A percentile compares a stretch with the other conserved stretches of the same genome.
Conservation (phyloP, 1,140 invertebrate species). For the Drosophila athabasca region DNA sequence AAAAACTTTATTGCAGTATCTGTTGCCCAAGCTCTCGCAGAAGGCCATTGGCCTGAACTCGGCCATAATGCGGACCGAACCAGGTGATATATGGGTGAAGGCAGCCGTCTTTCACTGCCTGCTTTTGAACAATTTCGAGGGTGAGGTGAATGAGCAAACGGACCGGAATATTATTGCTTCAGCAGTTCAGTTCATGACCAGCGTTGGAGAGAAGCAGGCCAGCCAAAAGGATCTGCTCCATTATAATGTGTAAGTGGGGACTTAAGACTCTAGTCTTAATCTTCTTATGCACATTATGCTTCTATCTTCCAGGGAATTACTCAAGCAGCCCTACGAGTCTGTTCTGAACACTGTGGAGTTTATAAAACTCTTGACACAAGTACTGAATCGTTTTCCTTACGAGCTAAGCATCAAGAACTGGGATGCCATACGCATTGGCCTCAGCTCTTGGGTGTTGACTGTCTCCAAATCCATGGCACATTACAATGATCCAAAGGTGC, state of each 20-base stretch:
- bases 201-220: slow-evolving; percentile 52
- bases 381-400: slow-evolving; percentile 83
- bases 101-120: slow-evolving; percentile 61
- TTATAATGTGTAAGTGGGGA: slow-evolving; percentile 71
- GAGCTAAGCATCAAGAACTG: slow-evolving; percentile 85
- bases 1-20: slow-evolving; percentile 31
- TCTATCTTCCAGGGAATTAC: slow-evolving; percentile 39
- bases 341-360: slow-evolving; percentile 82
- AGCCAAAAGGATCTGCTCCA: slow-evolving; percentile 61
- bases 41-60: slow-evolving; percentile 47
- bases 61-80: slow-evolving; percentile 66
- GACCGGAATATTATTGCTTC: slow-evolving; percentile 70
- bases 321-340: slow-evolving; percentile 45
- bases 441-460: slow-evolving; percentile 86
- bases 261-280: no score
- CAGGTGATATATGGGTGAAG: slow-evolving; percentile 59
- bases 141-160: slow-evolving; percentile 66
- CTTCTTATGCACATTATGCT: background rate
- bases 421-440: slow-evolving; percentile 88
- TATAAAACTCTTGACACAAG: slow-evolving; percentile 83
- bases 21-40: slow-evolving; percentile 60
- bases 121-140: slow-evolving; percentile 72
- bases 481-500: slow-evolving; percentile 83
- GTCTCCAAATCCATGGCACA: slow-evolving; percentile 84
- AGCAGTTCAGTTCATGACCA: slow-evolving; percentile 62